A percentile compares a stretch with the other conserved stretches of the same genome.
Conservation (phyloP, 2,113 vertebrate species). For the Glaucidium brasilianum region DNA sequence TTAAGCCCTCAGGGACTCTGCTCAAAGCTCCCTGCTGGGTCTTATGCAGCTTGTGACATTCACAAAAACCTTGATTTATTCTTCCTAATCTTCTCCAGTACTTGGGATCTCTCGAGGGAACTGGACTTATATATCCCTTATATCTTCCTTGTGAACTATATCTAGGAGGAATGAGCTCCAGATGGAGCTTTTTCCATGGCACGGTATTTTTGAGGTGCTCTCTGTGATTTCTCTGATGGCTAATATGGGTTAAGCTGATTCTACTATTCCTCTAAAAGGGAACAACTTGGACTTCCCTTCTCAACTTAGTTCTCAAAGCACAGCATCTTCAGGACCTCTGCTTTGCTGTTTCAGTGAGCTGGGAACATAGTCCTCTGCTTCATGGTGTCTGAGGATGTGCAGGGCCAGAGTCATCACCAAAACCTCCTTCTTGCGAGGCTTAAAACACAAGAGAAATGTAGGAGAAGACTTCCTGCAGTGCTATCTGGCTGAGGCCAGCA, state of each 20-base stretch:
- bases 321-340: not conserved
- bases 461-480: not conserved
- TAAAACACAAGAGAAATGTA: not conserved
- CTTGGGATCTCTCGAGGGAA: not conserved
- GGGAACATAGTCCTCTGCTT: not conserved
- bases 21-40: not conserved
- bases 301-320: not conserved
- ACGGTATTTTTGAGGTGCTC: not conserved
- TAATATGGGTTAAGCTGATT: not conserved
- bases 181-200: not conserved
- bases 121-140: not conserved
- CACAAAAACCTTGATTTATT: not conserved
- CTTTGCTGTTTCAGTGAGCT: accelerated
- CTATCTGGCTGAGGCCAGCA: accelerated
- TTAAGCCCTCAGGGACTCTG: not conserved
- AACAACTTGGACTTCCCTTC: not conserved
- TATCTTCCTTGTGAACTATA: not conserved
- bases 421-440: not conserved
- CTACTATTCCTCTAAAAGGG: not conserved
- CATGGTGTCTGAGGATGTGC: not conserved
- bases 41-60: not conserved
- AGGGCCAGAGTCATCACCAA: not conserved
- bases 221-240: not conserved
- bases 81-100: not conserved
- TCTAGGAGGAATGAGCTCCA: not conserved